Base-by-base conservation (phyloP, 2,113 vertebrate species). In the western clawed frog (Xenopus tropicalis) region DNA sequence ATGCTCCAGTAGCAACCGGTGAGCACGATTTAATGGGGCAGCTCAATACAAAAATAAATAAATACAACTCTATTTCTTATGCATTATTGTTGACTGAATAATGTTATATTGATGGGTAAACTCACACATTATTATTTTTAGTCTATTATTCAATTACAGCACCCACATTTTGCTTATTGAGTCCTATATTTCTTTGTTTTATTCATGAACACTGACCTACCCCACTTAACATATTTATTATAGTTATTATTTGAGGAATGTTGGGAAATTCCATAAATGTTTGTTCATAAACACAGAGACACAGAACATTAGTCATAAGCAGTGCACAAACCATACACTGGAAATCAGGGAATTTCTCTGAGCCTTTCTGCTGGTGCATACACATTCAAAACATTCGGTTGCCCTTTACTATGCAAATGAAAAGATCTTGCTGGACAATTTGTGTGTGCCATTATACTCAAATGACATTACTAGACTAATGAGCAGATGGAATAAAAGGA, bases 391-490 rank as follows among this genome's bases (percentile, higher is more conserved):
- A 66, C 37, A 74, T 51, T 59, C 22, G 12, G 13, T 46, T 74
- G 72, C 72, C 65, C 72, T 74, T 74, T 74, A 74, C 64, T 74
- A 74, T 74, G 72, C 57, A 74, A 74, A 74, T 74, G 62, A 56
- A 72, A 61, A 68, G 64, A 68, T 74, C 56, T 74, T 61, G 43
- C 56, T 37, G 57, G 64, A 68, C 54, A 66, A 61, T 68, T 74
- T 68, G 64, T 74, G 54, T 68, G 65, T 52, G 44, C 54, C 65
- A 74, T 74, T 74, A 52, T 68, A 61, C n/a, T 10, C 23, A 25
- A 74, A 52, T 74, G 64, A 68, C 72, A 74, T 74, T 68, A 24
- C 64, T 22, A 74, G 20, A 74, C 64, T 67, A 74, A 74, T 74
- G 71, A 74, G 64, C 64, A 67, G 11, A 22, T 20, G 54, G 58